phyloP scores from a whole-genome alignment of 2,888 invertebrate species.

The Schrankia costaestrigalis region DNA sequence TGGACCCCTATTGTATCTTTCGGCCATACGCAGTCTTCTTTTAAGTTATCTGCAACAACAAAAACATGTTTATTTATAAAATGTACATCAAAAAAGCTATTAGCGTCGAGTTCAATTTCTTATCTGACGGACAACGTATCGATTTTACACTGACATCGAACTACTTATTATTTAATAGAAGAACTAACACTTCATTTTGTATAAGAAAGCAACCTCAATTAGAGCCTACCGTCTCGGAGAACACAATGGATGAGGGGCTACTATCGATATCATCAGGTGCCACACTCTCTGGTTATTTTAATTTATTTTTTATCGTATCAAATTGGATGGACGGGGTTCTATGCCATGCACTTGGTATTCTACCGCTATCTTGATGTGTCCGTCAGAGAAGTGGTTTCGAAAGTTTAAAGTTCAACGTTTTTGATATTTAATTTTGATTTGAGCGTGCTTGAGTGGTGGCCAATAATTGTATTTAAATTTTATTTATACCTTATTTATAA shows the following conservation, averaged over 20 bases:
- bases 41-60: conserved; percentile 67
- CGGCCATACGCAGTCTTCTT: conserved; percentile 76
- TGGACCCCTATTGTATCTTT: conserved; percentile 65
- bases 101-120: conserved; percentile 42
- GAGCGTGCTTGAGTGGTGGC: conserved; percentile 27
- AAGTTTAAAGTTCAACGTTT: conserved; percentile 71
- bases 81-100: conserved; percentile 26
- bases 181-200: conserved; percentile 79
- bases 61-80: conserved; percentile 32
- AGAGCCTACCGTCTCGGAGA: conserved; percentile 65
- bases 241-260: conserved; percentile 64
- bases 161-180: conserved; percentile 77
- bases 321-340: conserved; percentile 70
- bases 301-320: conserved; percentile 78
- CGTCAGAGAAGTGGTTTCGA: conserved; percentile 50
- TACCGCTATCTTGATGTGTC: conserved; percentile 60
- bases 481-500: conserved; percentile 1
- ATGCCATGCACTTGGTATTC: conserved; percentile 58
- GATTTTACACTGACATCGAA: conserved; percentile 52
- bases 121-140: conserved; percentile 48
- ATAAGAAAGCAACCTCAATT: conserved; percentile 77
- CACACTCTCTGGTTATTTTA: conserved; percentile 65
- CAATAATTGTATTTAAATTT: conserved; percentile 27
- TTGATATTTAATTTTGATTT: conserved; percentile 56
- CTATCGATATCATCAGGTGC: conserved; percentile 73